Evolutionary conservation across 2,888 invertebrate genomes (phyloP), one percentile per base, ranked within the genome.

Genomic region (Leucoptera coffeella): DNA sequence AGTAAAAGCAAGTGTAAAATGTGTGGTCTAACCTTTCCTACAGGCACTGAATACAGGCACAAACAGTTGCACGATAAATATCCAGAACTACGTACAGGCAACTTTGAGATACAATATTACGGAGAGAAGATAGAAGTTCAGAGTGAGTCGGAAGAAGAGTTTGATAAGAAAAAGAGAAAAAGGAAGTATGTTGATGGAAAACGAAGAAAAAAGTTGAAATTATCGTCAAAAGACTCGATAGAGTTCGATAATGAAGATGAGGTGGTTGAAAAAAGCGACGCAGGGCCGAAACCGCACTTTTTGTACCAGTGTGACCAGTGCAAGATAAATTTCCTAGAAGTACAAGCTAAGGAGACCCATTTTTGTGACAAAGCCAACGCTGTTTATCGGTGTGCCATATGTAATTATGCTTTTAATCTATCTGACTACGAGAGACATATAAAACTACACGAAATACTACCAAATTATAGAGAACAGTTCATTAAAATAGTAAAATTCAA

Each of bases 261-360:
- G 10, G 5, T n/a, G 2, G 19, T 4, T 19, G 10, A 9, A 19
- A 10, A 19, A 9, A 19, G 19, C 5, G 19, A 19, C 3, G 5
- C 10, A 19, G n/a, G 9, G n/a, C 3, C 9, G 4, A 19, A 19
- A 19, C 3, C 10, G 19, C 19, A 8, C 8, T 11, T 11, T 2
- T 14, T 23, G 7, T 23, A 23, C 14, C 7, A 12, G 23, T 23
- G 23, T 14, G 12, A 14, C 14, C n/a, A 23, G 6, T 23, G 23
- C 14, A 13, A 23, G 9, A 9, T 23, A 6, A 23, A 23, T 14
- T 14, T 14, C n/a, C 12, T 11, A n/a, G 14, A 23, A 9, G 13
- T 8, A 14, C 8, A 3, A 2, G 22, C 12, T 11, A 8, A 12
- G 12, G 12, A 14, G 14, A 14, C 7, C 4, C 23, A 23, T 4